phyloP scores from a whole-genome alignment of 1,140 invertebrate genomes.

The Leptinotarsa defecta region DNA sequence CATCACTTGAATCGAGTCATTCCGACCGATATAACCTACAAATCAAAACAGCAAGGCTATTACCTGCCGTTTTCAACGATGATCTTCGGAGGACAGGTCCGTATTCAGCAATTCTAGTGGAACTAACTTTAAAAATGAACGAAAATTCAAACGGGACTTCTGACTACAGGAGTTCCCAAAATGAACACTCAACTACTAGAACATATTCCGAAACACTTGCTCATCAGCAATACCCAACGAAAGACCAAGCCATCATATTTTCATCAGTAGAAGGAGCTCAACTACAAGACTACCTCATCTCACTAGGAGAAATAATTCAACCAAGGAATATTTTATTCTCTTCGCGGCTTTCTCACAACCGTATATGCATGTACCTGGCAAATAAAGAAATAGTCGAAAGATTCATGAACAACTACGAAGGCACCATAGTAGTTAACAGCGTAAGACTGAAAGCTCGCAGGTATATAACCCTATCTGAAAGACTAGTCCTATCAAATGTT shows the following conservation, averaged over 20 bases:
- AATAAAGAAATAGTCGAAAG: slow-evolving; percentile 42
- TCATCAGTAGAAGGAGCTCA: slow-evolving; percentile 39
- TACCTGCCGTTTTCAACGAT: too few species aligned
- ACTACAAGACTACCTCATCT: background rate
- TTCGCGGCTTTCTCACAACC: slow-evolving; percentile 23
- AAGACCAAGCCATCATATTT: slow-evolving; percentile 31
- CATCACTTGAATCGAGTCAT: too few species aligned
- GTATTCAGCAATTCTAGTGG: background rate
- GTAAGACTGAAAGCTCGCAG: slow-evolving; percentile 4
- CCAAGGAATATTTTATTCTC: background rate
- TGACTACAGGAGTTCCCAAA: slow-evolving; percentile 11
- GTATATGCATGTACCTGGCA: slow-evolving; percentile 42
- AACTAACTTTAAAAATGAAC: background rate
- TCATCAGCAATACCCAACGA: slow-evolving; percentile 26
- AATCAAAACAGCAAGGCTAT: too few species aligned
- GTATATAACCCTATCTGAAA: background rate
- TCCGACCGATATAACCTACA: too few species aligned
- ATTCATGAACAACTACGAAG: slow-evolving; percentile 25
- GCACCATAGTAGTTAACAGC: slow-evolving; percentile 37
- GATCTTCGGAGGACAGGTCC: slow-evolving; percentile 8
- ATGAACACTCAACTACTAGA: background rate
- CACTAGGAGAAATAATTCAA: background rate
- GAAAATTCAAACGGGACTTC: background rate
- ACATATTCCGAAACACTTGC: background rate
- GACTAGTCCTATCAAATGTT: background rate